phyloP scores from a whole-genome alignment of 2,113 vertebrate species.

The Prunella fulvescens region DNA sequence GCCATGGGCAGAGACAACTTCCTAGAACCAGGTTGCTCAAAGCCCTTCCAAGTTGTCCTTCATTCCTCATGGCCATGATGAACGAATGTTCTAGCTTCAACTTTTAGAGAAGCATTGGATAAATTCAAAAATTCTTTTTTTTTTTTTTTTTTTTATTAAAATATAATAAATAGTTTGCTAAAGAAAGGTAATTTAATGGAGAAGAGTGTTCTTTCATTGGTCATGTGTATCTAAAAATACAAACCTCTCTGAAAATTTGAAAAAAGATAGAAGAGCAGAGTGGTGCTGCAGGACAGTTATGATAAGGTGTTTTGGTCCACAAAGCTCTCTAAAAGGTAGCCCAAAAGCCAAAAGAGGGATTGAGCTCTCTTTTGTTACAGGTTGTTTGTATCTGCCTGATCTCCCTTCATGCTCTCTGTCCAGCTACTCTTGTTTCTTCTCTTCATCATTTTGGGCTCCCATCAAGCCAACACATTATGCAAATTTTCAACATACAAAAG shows the following conservation, averaged over 20 bases:
- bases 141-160: background rate
- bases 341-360: background rate
- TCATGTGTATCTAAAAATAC: background rate
- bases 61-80: background rate
- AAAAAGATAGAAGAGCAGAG: background rate
- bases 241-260: background rate
- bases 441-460: background rate
- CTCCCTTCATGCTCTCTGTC: background rate
- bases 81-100: background rate
- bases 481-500: background rate
- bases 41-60: background rate
- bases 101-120: background rate
- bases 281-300: background rate
- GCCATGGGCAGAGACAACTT: background rate
- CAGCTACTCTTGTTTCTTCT: background rate
- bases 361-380: background rate
- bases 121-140: background rate
- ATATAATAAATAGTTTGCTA: background rate
- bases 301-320: background rate
- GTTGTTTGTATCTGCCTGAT: background rate
- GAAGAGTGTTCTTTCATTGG: background rate
- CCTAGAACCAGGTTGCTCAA: background rate
- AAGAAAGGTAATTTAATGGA: background rate
- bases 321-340: background rate
- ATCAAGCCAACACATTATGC: background rate